A percentile compares a stretch with the other conserved stretches of the same genome.
These are phyloP conservation scores for Piscicola geometra DNA, from an alignment of 2,888 invertebrate genomes.

Conservation along the genomic window DNA sequence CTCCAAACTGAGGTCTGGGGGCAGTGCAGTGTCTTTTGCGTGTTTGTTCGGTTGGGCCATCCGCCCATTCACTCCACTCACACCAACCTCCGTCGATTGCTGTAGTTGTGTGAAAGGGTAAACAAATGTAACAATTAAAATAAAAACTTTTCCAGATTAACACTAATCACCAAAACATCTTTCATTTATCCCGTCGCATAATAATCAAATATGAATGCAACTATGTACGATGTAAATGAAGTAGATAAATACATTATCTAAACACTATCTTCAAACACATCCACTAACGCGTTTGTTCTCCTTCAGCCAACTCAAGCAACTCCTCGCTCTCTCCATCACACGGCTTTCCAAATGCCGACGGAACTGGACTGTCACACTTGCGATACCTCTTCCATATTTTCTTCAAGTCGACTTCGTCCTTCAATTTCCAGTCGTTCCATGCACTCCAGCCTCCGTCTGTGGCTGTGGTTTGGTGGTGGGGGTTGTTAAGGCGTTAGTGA, in stretches of 20 bases:
- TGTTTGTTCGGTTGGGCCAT: conserved; percentile 5
- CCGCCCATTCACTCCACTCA: conserved; percentile 33
- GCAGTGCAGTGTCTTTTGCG: conserved; percentile 33
- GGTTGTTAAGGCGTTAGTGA: neutral
- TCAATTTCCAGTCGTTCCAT: conserved; percentile 30
- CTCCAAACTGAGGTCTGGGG: conserved; percentile 35
- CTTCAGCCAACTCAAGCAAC: neutral
- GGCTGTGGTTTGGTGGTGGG: no score
- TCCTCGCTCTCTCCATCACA: conserved; percentile 33
- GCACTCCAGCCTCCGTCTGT: conserved; percentile 37
- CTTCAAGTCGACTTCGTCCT: conserved; percentile 25
- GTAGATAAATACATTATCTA: no score
- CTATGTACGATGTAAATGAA: no score
- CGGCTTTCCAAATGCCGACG: conserved; percentile 31
- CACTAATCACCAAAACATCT: no score
- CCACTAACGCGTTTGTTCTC: neutral
- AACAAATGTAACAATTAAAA: neutral
- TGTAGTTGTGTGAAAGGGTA: no score
- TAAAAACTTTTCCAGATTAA: no score
- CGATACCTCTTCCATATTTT: conserved; percentile 27
- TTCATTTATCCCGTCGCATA: no score
- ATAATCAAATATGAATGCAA: no score
- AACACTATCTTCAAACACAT: no score
- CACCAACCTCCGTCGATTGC: conserved; percentile 36
- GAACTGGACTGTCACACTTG: conserved; percentile 35